These are phyloP conservation scores for Ceyx melanurus DNA, from an alignment of 2,113 vertebrate species.

Conservation along the genomic window DNA sequence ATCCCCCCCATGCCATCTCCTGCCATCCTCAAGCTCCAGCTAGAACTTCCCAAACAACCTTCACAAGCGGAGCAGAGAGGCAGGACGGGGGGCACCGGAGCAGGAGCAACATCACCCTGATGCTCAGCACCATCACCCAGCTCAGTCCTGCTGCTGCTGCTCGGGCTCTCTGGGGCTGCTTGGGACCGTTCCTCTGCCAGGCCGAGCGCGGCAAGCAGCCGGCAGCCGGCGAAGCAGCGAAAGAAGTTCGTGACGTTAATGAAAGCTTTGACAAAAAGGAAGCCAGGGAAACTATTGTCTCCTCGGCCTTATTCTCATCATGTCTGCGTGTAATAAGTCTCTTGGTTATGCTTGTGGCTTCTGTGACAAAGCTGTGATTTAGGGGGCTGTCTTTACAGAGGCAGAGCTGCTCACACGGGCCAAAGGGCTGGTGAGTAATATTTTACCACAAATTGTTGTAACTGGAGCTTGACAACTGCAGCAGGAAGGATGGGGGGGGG, in stretches of 20 bases:
- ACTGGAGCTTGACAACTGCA: conserved; percentile 53
- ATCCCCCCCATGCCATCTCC: rapidly evolving
- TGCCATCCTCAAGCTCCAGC: not conserved
- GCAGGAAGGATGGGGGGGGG: not conserved
- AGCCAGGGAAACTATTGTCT: conserved; percentile 33
- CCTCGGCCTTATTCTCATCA: conserved; percentile 10
- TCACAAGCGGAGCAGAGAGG: not conserved
- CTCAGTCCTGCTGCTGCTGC: not conserved
- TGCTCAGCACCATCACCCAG: rapidly evolving
- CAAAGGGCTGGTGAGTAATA: conserved; percentile 55
- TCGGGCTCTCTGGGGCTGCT: not conserved
- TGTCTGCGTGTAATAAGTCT: conserved; percentile 52
- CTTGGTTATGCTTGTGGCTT: conserved; percentile 62
- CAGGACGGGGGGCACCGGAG: rapidly evolving
- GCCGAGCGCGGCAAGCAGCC: not conserved
- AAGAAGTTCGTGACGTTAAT: not conserved
- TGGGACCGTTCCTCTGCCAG: not conserved
- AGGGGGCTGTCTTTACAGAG: conserved; percentile 46
- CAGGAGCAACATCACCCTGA: not conserved
- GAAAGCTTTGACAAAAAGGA: conserved; percentile 63
- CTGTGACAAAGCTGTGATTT: conserved; percentile 68
- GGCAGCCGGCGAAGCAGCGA: not conserved
- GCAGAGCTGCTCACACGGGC: conserved; percentile 26
- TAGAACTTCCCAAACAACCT: rapidly evolving
- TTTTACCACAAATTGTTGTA: conserved; percentile 67